phyloP scores from a whole-genome alignment of 2,113 vertebrate species.

The Chlamydotis undulata region DNA sequence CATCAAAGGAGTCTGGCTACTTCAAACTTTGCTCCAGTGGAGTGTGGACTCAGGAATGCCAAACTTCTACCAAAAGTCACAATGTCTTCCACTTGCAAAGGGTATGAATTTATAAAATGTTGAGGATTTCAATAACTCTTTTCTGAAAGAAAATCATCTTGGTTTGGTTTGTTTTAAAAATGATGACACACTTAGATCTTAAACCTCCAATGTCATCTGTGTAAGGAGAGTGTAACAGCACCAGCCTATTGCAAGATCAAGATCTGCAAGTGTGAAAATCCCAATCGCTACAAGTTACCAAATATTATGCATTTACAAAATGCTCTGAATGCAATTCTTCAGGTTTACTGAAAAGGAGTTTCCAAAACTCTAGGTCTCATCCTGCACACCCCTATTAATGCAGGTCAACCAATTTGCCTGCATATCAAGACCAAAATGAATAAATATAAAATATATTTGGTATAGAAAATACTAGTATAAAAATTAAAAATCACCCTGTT shows the following conservation, averaged over 20 bases:
- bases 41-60: neutral
- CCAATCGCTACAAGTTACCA: neutral
- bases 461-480: conserved; percentile 77
- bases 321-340: neutral
- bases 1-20: neutral
- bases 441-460: conserved; percentile 68
- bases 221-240: neutral
- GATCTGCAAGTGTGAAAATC: neutral
- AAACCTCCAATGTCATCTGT: neutral
- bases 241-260: neutral
- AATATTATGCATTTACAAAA: conserved; percentile 5
- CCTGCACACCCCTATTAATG: neutral
- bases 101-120: neutral
- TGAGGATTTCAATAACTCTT: neutral
- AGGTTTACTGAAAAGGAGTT: conserved; percentile 21
- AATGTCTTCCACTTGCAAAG: neutral
- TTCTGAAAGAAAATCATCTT: neutral
- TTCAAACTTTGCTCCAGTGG: neutral
- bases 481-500: conserved; percentile 75
- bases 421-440: conserved; percentile 5
- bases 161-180: conserved; percentile 3
- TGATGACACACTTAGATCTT: neutral
- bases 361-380: conserved; percentile 22
- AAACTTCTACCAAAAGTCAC: neutral
- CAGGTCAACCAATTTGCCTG: neutral